These are phyloP conservation scores for Operophtera brumata DNA, from an alignment of 2,888 invertebrate genomes.

Conservation along the genomic window DNA sequence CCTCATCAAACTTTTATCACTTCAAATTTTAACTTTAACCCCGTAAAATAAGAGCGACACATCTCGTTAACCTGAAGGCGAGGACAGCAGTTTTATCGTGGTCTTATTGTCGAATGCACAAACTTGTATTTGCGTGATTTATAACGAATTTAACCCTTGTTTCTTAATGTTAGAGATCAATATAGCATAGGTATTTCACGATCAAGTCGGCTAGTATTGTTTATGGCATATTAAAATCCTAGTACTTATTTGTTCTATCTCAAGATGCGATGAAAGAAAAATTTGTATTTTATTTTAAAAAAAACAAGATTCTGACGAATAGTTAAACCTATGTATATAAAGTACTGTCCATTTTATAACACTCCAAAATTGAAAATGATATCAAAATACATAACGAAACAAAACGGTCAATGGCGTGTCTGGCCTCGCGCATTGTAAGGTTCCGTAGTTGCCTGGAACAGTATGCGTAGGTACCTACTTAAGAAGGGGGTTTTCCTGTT, in stretches of 20 bases:
- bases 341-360: too few relatives aligned
- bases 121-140: constrained; percentile 33
- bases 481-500: too few relatives aligned
- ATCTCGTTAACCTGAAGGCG: constrained; percentile 10
- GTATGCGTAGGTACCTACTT: too few relatives aligned
- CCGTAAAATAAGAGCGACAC: constrained; percentile 24
- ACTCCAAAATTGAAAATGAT: too few relatives aligned
- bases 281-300: too few relatives aligned
- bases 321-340: not conserved
- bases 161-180: constrained; percentile 20
- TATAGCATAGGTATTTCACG: constrained; percentile 1
- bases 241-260: constrained; percentile 51
- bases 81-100: constrained; percentile 23
- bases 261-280: constrained; percentile 48
- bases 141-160: constrained; percentile 39
- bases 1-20: constrained; percentile 15
- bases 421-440: too few relatives aligned
- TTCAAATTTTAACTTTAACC: constrained; percentile 43
- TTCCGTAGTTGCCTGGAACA: too few relatives aligned
- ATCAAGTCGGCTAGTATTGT: constrained; percentile 45
- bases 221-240: constrained; percentile 64
- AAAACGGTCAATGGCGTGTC: too few relatives aligned
- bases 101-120: constrained; percentile 38
- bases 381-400: too few relatives aligned
- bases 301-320: constrained; percentile 40